These are phyloP conservation scores for Drosophila paramelanica DNA, from an alignment of 2,888 invertebrate species.

Conservation along the genomic window DNA sequence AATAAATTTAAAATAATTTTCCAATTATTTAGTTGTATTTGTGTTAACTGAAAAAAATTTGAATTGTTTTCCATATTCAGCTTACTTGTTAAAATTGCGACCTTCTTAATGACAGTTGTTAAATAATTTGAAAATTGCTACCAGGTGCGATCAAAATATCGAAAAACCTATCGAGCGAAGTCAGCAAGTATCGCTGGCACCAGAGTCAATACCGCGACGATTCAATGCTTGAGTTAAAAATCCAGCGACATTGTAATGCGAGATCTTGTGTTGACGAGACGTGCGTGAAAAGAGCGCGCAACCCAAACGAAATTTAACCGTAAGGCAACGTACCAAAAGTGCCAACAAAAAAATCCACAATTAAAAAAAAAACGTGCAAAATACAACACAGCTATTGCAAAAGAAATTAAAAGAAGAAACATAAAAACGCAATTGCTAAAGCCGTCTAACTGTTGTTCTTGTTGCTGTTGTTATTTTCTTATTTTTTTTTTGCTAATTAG, in stretches of 20 bases:
- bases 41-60: neutral
- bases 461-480: slow-evolving; percentile 35
- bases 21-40: no score
- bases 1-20: neutral
- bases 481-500: slow-evolving; percentile 52
- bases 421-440: slow-evolving; percentile 36
- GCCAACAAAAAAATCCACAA: slow-evolving; percentile 48
- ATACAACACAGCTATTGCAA: slow-evolving; percentile 16
- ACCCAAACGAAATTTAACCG: slow-evolving; percentile 46
- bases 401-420: slow-evolving; percentile 8
- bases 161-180: slow-evolving; percentile 9
- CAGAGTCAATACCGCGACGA: slow-evolving; percentile 16
- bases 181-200: neutral
- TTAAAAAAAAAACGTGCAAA: slow-evolving; percentile 27
- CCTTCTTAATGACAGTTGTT: neutral
- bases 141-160: slow-evolving; percentile 6
- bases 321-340: slow-evolving; percentile 52
- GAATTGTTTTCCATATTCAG: neutral
- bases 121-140: neutral
- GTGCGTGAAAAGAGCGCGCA: slow-evolving; percentile 68
- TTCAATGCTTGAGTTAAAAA: slow-evolving; percentile 13
- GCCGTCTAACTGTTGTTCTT: slow-evolving; percentile 48
- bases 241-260: slow-evolving; percentile 49
- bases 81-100: neutral
- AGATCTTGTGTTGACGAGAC: slow-evolving; percentile 60